Evolutionary conservation across 2,113 vertebrate genomes (phyloP).

Genomic region (Nerophis lumbriciformis): DNA sequence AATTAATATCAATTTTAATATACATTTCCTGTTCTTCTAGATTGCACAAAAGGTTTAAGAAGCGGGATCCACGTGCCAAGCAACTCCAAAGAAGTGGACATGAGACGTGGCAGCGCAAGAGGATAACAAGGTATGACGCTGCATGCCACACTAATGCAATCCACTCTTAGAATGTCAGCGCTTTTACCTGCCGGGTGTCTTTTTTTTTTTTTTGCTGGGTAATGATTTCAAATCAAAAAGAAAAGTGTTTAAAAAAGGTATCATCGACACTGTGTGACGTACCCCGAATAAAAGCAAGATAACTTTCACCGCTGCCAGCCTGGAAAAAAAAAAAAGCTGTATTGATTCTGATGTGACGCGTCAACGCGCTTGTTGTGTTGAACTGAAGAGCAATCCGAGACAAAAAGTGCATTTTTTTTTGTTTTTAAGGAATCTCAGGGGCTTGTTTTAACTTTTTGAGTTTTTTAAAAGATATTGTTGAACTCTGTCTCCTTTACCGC

Average conservation of each 20-base stretch:
- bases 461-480: slow-evolving; percentile 46
- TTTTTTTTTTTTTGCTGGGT: slow-evolving; percentile 32
- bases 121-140: too few relatives aligned
- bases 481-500: slow-evolving; percentile 53
- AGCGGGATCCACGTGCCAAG: too few relatives aligned
- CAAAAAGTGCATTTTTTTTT: slow-evolving; percentile 17
- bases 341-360: slow-evolving; percentile 25
- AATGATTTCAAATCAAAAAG: slow-evolving; percentile 11
- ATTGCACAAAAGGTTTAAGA: too few relatives aligned
- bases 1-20: too few relatives aligned
- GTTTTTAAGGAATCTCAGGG: slow-evolving; percentile 14
- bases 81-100: too few relatives aligned
- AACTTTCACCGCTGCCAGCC: slow-evolving; percentile 33
- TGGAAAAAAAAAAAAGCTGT: slow-evolving; percentile 45
- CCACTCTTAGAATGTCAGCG: slow-evolving; percentile 21
- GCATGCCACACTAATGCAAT: too few relatives aligned
- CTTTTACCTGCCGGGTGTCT: slow-evolving; percentile 27
- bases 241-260: slow-evolving; percentile 8
- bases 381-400: slow-evolving; percentile 17
- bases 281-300: slow-evolving; percentile 35
- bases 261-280: slow-evolving; percentile 39
- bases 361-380: slow-evolving; percentile 23
- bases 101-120: too few relatives aligned
- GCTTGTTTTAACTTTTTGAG: slow-evolving; percentile 9
- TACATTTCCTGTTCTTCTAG: too few relatives aligned